Conservation (phyloP, 2,797 vertebrate species). For the Dermochelys coriacea region DNA sequence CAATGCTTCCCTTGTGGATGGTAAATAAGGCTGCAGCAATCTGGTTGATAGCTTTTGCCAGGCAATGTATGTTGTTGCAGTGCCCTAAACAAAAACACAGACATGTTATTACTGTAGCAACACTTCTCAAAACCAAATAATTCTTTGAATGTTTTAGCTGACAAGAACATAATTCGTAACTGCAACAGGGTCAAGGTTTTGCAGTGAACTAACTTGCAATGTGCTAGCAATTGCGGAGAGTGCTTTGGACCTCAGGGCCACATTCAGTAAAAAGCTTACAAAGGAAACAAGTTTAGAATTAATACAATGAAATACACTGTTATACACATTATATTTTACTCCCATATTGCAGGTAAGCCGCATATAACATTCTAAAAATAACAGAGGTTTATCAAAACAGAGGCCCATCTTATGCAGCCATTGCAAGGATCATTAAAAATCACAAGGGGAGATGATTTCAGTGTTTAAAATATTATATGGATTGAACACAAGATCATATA, state of each 20-base stretch:
- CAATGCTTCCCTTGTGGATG: constrained; percentile 99
- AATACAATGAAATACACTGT: background rate
- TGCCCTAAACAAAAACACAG: constrained; percentile 87
- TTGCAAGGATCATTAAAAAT: background rate
- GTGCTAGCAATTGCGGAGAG: background rate
- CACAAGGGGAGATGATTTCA: background rate
- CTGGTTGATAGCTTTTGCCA: constrained; percentile 99
- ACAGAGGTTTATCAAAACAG: background rate
- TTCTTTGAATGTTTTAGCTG: background rate
- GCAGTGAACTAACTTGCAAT: background rate
- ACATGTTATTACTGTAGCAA: constrained; percentile 11
- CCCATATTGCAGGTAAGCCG: background rate
- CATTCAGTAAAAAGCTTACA: background rate
- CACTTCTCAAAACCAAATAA: background rate
- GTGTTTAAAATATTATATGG: background rate
- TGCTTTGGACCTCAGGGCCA: background rate
- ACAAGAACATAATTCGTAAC: background rate
- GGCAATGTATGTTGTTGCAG: constrained; percentile 98
- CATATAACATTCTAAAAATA: background rate
- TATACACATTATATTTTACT: background rate
- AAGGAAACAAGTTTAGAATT: background rate
- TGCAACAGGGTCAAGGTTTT: background rate
- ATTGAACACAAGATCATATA: background rate
- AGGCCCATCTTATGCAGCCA: rapidly evolving
- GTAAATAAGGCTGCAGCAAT: constrained; percentile 98